phyloP scores from a whole-genome alignment of 2,888 invertebrate genomes.

The Lutraria lutraria region DNA sequence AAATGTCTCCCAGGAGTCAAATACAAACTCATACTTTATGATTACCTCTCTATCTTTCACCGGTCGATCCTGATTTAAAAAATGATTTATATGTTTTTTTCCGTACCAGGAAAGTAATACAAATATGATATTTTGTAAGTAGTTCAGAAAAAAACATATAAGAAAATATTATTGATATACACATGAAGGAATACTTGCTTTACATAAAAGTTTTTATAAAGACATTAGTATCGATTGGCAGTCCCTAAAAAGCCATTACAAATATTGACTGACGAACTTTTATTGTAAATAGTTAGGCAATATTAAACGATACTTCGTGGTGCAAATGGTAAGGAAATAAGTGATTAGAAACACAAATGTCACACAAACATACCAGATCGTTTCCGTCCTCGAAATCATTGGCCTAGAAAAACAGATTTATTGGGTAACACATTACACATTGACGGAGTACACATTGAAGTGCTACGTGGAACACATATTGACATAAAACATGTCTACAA shows the following conservation, averaged over 20 bases:
- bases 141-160: too few species aligned
- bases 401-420: slow-evolving; percentile 57
- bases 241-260: too few species aligned
- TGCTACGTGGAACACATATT: slow-evolving; percentile 6
- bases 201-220: too few species aligned
- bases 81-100: not conserved
- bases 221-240: too few species aligned
- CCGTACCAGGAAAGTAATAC: not conserved
- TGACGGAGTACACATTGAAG: slow-evolving; percentile 8
- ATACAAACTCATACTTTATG: not conserved
- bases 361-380: slow-evolving; percentile 58
- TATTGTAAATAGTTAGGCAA: not conserved
- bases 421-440: slow-evolving; percentile 11
- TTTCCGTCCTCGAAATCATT: slow-evolving; percentile 52
- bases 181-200: too few species aligned
- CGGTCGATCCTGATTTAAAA: slow-evolving; percentile 32
- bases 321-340: slow-evolving; percentile 1
- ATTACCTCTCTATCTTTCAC: slow-evolving; percentile 29
- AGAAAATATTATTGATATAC: too few species aligned
- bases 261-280: too few species aligned
- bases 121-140: too few species aligned
- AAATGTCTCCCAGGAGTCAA: not conserved
- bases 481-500: slow-evolving; percentile 4
- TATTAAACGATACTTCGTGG: not conserved
- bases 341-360: slow-evolving; percentile 20